Conservation (phyloP, 2,113 vertebrate genomes). For the Tragelaphus imberbis region DNA sequence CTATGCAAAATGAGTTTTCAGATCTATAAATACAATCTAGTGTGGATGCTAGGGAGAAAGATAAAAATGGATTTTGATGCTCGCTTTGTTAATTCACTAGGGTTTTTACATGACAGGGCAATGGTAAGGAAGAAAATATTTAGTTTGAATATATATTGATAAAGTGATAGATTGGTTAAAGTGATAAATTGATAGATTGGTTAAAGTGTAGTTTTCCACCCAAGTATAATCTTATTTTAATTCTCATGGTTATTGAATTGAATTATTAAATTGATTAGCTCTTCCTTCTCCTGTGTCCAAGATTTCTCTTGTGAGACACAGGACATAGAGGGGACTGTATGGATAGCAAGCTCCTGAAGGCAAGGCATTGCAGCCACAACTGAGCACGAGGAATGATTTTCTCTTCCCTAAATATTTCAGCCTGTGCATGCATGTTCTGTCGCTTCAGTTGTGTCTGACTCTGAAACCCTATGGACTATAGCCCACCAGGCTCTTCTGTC, state of each 20-base stretch:
- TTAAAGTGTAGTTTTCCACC: neutral
- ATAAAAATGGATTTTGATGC: conserved; percentile 33
- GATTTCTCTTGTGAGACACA: neutral
- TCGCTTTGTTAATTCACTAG: conserved; percentile 42
- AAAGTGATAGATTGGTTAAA: neutral
- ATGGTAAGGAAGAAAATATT: neutral
- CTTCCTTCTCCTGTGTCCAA: neutral
- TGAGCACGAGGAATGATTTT: neutral
- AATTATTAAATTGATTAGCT: neutral
- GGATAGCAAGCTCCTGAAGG: neutral
- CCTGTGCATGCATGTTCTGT: fast-evolving
- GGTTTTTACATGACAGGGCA: conserved; percentile 16
- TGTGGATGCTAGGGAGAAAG: neutral
- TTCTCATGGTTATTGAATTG: neutral
- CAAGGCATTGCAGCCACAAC: neutral
- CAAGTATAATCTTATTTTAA: neutral
- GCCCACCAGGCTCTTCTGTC: neutral
- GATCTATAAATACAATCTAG: conserved; percentile 38
- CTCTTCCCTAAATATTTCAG: neutral
- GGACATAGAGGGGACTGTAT: neutral
- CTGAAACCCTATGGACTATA: neutral
- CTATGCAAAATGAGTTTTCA: conserved; percentile 49
- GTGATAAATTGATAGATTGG: neutral
- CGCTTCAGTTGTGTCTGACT: neutral
- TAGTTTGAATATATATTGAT: neutral